These are phyloP conservation scores for Lordiphosa andalusiaca DNA, from an alignment of 2,888 invertebrate species.

Conservation along the genomic window DNA sequence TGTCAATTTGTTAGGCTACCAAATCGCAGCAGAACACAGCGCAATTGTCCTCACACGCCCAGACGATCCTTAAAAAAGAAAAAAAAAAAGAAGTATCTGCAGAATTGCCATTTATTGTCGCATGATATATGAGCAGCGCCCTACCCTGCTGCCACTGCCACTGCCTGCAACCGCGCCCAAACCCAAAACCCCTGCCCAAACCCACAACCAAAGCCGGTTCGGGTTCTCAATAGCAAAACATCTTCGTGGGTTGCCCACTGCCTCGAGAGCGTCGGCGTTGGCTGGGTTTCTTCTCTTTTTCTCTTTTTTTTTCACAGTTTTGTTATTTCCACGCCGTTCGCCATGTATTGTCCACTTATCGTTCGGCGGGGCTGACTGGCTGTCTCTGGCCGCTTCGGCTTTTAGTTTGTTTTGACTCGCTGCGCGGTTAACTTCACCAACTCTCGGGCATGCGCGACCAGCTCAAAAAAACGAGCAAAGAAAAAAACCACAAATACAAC, in stretches of 20 bases:
- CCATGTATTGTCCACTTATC: constrained; percentile 21
- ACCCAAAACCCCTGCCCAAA: constrained; percentile 16
- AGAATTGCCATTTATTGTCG: constrained; percentile 50
- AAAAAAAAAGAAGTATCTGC: constrained; percentile 39
- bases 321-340: constrained; percentile 49
- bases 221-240: constrained; percentile 39
- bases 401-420: constrained; percentile 59
- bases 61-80: constrained; percentile 22
- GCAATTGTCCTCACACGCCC: constrained; percentile 40
- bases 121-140: constrained; percentile 64
- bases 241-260: constrained; percentile 53
- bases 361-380: constrained; percentile 8
- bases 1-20: constrained; percentile 71
- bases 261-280: constrained; percentile 56
- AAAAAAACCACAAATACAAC: constrained; percentile 4
- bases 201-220: constrained; percentile 32
- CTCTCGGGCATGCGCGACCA: constrained; percentile 34
- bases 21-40: constrained; percentile 53
- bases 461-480: constrained; percentile 1
- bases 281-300: constrained; percentile 15
- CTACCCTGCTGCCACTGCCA: constrained; percentile 43
- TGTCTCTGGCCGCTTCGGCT: constrained; percentile 11
- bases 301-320: constrained; percentile 32
- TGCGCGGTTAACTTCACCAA: constrained; percentile 55
- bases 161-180: constrained; percentile 60